phyloP scores from a whole-genome alignment of 1,140 invertebrate genomes.

The Caenorhabditis remanei region DNA sequence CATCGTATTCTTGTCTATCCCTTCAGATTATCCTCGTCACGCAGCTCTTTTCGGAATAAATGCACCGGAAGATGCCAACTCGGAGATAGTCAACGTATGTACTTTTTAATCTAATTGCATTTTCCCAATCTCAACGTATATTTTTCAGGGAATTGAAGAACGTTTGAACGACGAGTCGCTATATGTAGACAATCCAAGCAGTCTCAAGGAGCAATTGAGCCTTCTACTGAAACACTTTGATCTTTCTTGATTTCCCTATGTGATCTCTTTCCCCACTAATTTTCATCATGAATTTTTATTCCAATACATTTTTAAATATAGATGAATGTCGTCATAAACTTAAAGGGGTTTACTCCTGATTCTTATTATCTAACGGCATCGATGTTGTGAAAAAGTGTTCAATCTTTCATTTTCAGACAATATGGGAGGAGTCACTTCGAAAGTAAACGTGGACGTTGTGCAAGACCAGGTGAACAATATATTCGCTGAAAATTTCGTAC shows the following conservation, averaged over 20 bases:
- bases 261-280: background rate
- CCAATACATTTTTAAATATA: background rate
- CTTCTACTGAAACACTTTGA: conserved; percentile 25
- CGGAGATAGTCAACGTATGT: background rate
- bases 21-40: conserved; percentile 22
- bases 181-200: conserved; percentile 5
- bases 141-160: conserved; percentile 30
- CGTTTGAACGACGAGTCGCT: conserved; percentile 17
- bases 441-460: conserved; percentile 62
- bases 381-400: too few relatives aligned
- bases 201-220: conserved; percentile 18
- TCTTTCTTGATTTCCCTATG: conserved; percentile 8
- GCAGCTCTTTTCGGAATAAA: conserved; percentile 3
- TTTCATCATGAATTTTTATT: background rate
- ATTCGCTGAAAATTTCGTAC: background rate
- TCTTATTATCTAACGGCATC: too few relatives aligned
- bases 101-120: background rate
- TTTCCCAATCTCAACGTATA: too few relatives aligned
- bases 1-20: background rate
- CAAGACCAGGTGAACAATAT: conserved; percentile 56
- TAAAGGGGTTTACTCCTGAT: background rate
- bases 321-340: background rate
- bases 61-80: background rate
- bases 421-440: conserved; percentile 60
- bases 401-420: background rate